Conservation (phyloP, 2,888 invertebrate species). For the Anthophora plumipes region DNA sequence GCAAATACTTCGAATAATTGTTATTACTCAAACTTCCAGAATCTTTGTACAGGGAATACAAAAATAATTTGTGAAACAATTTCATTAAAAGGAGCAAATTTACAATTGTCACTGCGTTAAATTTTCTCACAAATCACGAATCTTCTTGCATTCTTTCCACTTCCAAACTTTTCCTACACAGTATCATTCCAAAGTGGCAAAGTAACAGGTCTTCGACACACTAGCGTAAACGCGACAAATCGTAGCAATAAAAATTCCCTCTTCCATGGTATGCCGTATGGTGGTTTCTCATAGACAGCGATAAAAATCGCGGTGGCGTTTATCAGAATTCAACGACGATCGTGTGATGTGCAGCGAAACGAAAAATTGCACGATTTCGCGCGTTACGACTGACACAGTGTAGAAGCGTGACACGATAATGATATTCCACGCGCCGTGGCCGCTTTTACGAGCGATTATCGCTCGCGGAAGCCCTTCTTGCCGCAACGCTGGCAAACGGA, state of each 20-base stretch:
- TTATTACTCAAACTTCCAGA: no score
- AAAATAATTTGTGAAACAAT: no score
- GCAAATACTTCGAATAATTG: no score
- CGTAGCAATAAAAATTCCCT: background rate
- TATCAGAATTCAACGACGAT: conserved; percentile 28
- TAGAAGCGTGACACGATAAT: conserved; percentile 64
- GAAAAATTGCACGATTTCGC: conserved; percentile 61
- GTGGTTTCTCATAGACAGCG: background rate
- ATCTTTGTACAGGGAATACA: no score
- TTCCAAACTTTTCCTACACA: background rate
- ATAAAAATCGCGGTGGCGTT: conserved; percentile 53
- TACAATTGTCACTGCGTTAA: no score
- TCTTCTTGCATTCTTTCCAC: background rate
- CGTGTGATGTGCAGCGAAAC: conserved; percentile 39
- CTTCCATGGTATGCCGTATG: conserved; percentile 23
- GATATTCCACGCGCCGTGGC: conserved; percentile 61
- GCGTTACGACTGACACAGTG: conserved; percentile 61
- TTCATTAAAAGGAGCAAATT: no score
- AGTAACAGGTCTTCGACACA: background rate
- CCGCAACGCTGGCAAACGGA: conserved; percentile 48
- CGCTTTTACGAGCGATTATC: conserved; percentile 84
- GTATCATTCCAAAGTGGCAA: background rate
- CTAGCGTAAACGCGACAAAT: background rate
- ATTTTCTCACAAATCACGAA: no score
- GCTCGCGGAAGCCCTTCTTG: conserved; percentile 65